These are phyloP conservation scores for Mus caroli DNA, from an alignment of 2,797 vertebrate genomes.

Conservation along the genomic window DNA sequence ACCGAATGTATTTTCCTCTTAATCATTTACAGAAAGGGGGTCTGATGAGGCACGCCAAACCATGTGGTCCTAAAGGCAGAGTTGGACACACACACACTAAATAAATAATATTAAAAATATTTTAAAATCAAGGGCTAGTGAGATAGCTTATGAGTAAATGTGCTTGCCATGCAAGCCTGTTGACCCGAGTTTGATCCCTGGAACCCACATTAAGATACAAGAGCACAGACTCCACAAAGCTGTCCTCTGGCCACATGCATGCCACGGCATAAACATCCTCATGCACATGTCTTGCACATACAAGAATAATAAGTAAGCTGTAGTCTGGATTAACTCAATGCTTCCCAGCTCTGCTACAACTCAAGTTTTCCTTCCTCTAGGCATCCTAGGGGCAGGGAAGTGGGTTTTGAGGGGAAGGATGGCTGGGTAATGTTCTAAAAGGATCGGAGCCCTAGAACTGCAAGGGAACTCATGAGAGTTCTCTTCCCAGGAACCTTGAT, in stretches of 20 bases:
- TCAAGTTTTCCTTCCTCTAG: conserved; percentile 1
- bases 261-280: not conserved
- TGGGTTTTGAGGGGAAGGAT: not conserved
- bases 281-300: not conserved
- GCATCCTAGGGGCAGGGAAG: not conserved
- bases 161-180: not conserved
- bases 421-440: not conserved
- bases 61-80: not conserved
- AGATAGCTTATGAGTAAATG: not conserved
- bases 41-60: not conserved
- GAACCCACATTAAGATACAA: not conserved
- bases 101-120: not conserved
- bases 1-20: not conserved
- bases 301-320: not conserved
- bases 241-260: not conserved
- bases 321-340: not conserved
- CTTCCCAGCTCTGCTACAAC: not conserved
- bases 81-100: not conserved
- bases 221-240: not conserved
- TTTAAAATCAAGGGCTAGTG: not conserved
- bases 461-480: not conserved
- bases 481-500: not conserved
- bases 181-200: not conserved
- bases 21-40: not conserved
- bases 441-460: not conserved